phyloP scores from a whole-genome alignment of 1,140 invertebrate species.

The Drepana arcuata region DNA sequence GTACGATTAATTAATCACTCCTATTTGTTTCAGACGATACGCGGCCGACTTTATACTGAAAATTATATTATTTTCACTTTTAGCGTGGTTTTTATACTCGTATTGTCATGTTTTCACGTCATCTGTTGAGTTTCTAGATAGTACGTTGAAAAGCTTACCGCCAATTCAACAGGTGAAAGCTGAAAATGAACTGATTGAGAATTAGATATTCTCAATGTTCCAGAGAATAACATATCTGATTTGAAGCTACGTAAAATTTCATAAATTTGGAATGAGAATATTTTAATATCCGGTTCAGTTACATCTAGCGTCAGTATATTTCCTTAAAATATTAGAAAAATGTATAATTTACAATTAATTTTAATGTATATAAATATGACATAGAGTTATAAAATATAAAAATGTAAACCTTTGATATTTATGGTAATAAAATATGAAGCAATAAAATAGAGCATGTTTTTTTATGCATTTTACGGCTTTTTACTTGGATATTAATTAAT shows the following conservation, averaged over 20 bases:
- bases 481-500: not conserved
- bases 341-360: too few species aligned
- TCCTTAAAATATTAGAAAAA: too few species aligned
- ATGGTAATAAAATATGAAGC: not conserved
- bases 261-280: too few species aligned
- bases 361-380: too few species aligned
- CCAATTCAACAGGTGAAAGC: conserved; percentile 3
- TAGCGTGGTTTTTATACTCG: conserved; percentile 42
- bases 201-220: too few species aligned
- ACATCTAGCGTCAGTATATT: too few species aligned
- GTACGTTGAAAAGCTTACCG: conserved; percentile 16
- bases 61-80: conserved; percentile 17
- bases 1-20: too few species aligned
- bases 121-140: conserved; percentile 16
- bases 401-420: not conserved
- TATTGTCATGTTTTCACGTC: conserved; percentile 12
- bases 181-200: too few species aligned
- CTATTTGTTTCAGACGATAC: conserved; percentile 41
- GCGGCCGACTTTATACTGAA: conserved; percentile 29
- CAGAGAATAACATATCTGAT: too few species aligned
- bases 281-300: too few species aligned
- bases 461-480: not conserved
- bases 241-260: too few species aligned
- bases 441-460: not conserved
- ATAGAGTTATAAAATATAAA: not conserved